Percentiles rank a stretch among this genome's conserved stretches.
phyloP scores from a whole-genome alignment of 2,113 vertebrate species.

The Polypterus bichir region DNA sequence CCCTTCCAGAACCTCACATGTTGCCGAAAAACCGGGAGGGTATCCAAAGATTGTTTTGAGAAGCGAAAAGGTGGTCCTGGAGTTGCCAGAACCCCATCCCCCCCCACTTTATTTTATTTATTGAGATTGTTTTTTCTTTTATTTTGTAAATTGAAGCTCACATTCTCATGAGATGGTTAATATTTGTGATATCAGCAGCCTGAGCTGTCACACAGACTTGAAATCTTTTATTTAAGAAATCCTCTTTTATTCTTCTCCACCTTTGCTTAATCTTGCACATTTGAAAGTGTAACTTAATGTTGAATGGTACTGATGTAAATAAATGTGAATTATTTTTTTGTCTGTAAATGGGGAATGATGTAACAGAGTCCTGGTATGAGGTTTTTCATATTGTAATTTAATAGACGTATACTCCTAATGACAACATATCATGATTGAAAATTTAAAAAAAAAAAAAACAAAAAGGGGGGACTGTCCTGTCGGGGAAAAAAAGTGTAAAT shows the following conservation, averaged over 20 bases:
- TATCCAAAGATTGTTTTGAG: no score
- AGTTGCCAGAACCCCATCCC: no score
- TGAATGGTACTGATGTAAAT: slow-evolving; percentile 62
- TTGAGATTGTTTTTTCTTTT: slow-evolving; percentile 33
- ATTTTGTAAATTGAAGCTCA: slow-evolving; percentile 15
- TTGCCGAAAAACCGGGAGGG: no score
- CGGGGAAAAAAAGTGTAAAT: slow-evolving; percentile 79
- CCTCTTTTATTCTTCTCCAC: slow-evolving; percentile 53
- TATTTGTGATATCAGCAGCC: slow-evolving; percentile 59
- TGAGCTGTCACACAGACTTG: slow-evolving; percentile 56
- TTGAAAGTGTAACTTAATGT: slow-evolving; percentile 62
- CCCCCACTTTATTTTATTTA: slow-evolving; percentile 6
- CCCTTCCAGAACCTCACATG: no score
- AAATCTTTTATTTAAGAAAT: slow-evolving; percentile 56
- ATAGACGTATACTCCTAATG: slow-evolving; percentile 53
- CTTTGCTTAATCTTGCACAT: slow-evolving; percentile 74
- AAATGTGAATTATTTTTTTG: slow-evolving; percentile 43
- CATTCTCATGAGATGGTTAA: slow-evolving; percentile 31
- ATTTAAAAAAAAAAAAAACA: slow-evolving; percentile 19
- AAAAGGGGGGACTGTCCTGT: slow-evolving; percentile 65
- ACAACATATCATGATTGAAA: slow-evolving; percentile 65
- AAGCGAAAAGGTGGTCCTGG: no score
- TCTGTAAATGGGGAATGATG: slow-evolving; percentile 63
- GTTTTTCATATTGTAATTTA: slow-evolving; percentile 68
- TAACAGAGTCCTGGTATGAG: slow-evolving; percentile 52